These are phyloP conservation scores for Ennomos quercinarius DNA, from an alignment of 2,888 invertebrate species.

Conservation along the genomic window DNA sequence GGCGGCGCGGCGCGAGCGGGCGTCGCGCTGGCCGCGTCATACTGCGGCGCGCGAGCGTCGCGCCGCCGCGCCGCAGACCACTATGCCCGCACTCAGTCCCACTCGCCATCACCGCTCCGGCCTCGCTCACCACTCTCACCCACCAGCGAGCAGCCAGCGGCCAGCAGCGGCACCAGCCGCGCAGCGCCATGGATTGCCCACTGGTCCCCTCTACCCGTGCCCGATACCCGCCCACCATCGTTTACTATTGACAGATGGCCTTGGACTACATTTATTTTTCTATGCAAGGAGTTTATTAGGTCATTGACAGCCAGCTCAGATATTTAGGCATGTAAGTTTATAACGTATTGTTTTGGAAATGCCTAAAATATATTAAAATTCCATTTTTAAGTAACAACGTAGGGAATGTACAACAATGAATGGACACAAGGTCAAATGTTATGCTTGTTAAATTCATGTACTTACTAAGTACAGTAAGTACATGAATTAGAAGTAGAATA, in stretches of 20 bases:
- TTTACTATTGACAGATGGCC: constrained; percentile 76
- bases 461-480: too few species aligned
- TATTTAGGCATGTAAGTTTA: constrained; percentile 22
- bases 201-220: constrained; percentile 25
- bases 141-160: constrained; percentile 18
- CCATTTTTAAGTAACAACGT: not conserved
- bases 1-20: constrained; percentile 62
- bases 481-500: too few species aligned
- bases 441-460: too few species aligned
- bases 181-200: constrained; percentile 49
- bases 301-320: constrained; percentile 52
- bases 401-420: too few species aligned
- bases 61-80: constrained; percentile 46
- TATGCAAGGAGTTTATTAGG: constrained; percentile 61
- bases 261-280: constrained; percentile 74
- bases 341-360: not conserved
- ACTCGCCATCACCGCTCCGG: constrained; percentile 41
- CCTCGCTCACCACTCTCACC: constrained; percentile 22
- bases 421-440: not conserved
- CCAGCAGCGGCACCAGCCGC: constrained; percentile 8
- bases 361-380: not conserved
- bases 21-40: constrained; percentile 74
- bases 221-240: constrained; percentile 59
- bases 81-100: constrained; percentile 53
- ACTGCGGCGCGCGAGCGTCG: constrained; percentile 70